phyloP scores from a whole-genome alignment of 2,113 vertebrate species.

The Ophiodon elongatus region DNA sequence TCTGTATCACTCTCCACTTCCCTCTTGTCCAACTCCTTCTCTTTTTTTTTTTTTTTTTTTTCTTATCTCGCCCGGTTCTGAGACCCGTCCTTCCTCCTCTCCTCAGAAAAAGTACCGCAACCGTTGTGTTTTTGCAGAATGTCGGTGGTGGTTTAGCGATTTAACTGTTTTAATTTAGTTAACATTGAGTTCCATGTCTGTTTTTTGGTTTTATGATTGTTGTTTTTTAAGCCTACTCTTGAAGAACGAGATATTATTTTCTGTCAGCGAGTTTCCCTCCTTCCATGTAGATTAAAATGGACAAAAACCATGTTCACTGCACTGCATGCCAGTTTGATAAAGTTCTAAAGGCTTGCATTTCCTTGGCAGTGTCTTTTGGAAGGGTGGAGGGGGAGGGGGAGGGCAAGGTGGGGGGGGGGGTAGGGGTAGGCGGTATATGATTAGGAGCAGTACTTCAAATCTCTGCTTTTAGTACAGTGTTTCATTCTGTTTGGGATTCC shows the following conservation, averaged over 20 bases:
- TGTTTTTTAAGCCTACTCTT: slow-evolving; percentile 21
- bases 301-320: slow-evolving; percentile 42
- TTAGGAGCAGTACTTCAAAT: slow-evolving; percentile 32
- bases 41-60: background rate
- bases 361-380: slow-evolving; percentile 17
- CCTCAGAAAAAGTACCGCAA: background rate
- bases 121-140: slow-evolving; percentile 14
- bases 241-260: slow-evolving; percentile 21
- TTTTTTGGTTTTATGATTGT: no score
- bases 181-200: slow-evolving; percentile 7
- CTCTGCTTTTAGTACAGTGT: slow-evolving; percentile 39
- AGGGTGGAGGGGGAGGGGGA: background rate
- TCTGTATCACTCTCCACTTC: background rate
- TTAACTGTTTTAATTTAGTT: slow-evolving; percentile 17
- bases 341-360: no score
- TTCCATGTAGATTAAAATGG: slow-evolving; percentile 29
- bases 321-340: slow-evolving; percentile 38
- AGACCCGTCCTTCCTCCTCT: background rate
- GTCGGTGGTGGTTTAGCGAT: slow-evolving; percentile 12
- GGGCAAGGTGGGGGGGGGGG: slow-evolving; percentile 9
- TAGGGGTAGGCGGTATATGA: no score
- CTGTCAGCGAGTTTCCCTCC: slow-evolving; percentile 8
- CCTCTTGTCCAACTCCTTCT: background rate
- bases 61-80: background rate
- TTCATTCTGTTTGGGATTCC: slow-evolving; percentile 43